Percentiles rank a stretch among this genome's conserved stretches.
phyloP scores from a whole-genome alignment of 2,888 invertebrate genomes.

The Pristionchus maxplancki region DNA sequence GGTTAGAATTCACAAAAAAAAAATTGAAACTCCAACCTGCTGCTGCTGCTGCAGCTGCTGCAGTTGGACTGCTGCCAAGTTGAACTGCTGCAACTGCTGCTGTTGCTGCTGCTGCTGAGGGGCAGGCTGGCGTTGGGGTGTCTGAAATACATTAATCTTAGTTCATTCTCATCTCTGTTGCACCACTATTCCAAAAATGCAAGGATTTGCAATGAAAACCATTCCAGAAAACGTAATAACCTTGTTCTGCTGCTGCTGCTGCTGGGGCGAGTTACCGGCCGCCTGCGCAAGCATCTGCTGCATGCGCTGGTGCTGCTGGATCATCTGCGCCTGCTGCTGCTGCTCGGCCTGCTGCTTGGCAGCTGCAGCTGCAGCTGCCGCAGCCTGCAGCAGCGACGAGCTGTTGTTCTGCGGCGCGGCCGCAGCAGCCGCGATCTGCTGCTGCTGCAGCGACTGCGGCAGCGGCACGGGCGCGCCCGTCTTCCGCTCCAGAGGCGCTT shows the following conservation, averaged over 20 bases:
- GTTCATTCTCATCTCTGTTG: too few relatives aligned
- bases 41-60: slow-evolving; percentile 22
- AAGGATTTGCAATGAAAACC: too few relatives aligned
- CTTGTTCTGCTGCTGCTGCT: slow-evolving; percentile 1
- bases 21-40: background rate
- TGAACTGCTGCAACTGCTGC: background rate
- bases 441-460: slow-evolving; percentile 35
- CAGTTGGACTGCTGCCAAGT: background rate
- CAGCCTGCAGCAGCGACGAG: background rate
- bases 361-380: slow-evolving; percentile 1
- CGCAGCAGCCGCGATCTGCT: slow-evolving; percentile 9
- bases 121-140: background rate
- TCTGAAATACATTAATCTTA: background rate
- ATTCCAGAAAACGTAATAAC: background rate
- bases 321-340: background rate
- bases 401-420: background rate
- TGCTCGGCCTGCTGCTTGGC: background rate
- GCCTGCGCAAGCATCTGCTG: slow-evolving; percentile 12
- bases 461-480: slow-evolving; percentile 25
- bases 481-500: background rate
- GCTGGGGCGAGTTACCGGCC: background rate
- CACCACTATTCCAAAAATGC: too few relatives aligned
- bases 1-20: too few relatives aligned
- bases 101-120: slow-evolving; percentile 10
- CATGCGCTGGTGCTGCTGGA: background rate